Conservation (phyloP, 2,113 vertebrate species). For the Seriola dumerili region DNA sequence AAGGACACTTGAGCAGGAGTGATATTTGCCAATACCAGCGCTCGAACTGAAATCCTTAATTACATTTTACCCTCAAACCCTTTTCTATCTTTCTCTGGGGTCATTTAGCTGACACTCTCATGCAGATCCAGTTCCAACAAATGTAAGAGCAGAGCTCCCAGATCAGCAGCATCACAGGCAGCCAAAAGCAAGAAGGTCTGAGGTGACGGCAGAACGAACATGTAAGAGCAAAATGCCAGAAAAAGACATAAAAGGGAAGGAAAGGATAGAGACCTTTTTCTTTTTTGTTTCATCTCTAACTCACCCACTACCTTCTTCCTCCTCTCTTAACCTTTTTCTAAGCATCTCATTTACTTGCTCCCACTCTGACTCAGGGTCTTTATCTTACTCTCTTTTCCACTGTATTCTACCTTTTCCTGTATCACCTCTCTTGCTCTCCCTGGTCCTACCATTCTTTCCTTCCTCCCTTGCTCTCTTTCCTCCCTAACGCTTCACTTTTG, state of each 20-base stretch:
- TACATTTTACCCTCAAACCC: constrained; percentile 32
- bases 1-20: constrained; percentile 54
- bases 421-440: background rate
- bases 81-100: constrained; percentile 5
- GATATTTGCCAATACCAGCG: constrained; percentile 21
- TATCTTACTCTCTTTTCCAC: background rate
- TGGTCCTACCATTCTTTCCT: constrained; percentile 1
- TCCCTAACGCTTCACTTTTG: constrained; percentile 20
- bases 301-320: background rate
- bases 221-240: background rate
- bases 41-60: constrained; percentile 49
- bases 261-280: background rate
- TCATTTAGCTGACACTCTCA: constrained; percentile 14
- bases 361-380: background rate
- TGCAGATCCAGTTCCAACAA: constrained; percentile 35
- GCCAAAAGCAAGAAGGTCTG: constrained; percentile 27
- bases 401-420: constrained; percentile 7
- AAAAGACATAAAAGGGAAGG: background rate
- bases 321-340: constrained; percentile 18
- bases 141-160: background rate
- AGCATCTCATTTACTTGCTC: constrained; percentile 23
- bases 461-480: constrained; percentile 10
- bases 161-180: constrained; percentile 29
- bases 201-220: constrained; percentile 21
- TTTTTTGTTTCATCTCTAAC: background rate